These are phyloP conservation scores for Drosophila limbata DNA, from an alignment of 2,888 invertebrate species.

Conservation along the genomic window DNA sequence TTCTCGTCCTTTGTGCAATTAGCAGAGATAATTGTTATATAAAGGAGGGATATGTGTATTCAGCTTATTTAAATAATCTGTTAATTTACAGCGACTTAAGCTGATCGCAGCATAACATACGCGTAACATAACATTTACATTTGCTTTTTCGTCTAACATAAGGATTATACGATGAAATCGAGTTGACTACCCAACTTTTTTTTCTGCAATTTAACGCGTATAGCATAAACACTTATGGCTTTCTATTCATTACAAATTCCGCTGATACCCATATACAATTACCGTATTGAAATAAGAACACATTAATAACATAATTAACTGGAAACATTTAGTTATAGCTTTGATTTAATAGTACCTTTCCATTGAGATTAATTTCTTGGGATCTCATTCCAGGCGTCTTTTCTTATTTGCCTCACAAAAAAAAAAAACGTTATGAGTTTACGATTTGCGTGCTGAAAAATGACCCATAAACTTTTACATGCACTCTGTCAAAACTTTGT, in stretches of 20 bases:
- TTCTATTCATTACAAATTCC: no score
- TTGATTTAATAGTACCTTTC: background rate
- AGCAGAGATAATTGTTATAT: background rate
- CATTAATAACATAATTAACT: no score
- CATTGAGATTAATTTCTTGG: conserved; percentile 15
- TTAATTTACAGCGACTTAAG: background rate
- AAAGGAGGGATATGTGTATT: background rate
- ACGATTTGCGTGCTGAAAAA: conserved; percentile 19
- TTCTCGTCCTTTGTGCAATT: conserved; percentile 29
- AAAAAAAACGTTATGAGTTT: conserved; percentile 29
- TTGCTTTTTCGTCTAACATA: no score
- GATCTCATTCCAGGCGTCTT: background rate
- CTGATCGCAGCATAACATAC: background rate
- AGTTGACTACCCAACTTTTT: background rate
- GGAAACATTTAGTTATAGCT: background rate
- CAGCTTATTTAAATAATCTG: background rate
- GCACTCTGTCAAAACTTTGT: conserved; percentile 27
- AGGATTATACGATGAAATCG: background rate
- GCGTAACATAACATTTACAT: no score
- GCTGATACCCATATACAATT: background rate
- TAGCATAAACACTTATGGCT: no score
- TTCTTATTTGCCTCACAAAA: background rate
- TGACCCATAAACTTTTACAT: conserved; percentile 34
- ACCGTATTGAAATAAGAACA: background rate
- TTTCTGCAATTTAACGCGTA: no score